Evolutionary conservation across 2,797 vertebrate genomes (phyloP), one percentile per base, ranked within the genome.

Genomic region (Mus spretus): DNA sequence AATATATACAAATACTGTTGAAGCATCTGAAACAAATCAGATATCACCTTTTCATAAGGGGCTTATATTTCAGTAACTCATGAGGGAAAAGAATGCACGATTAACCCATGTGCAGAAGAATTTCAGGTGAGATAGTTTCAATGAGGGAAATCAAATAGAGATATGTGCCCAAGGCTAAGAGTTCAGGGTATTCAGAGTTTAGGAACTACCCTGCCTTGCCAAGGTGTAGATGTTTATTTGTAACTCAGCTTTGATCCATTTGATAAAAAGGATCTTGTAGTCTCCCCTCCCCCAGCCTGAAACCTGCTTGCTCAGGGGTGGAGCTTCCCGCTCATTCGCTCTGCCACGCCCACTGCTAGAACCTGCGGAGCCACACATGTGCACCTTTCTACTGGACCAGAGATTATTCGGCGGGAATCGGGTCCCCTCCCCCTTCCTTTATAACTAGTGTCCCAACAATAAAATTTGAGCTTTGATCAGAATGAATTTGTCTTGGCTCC

Each of bases 11-110:
- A 78, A 70, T 47, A 74, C 15, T 72, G 19, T 80, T 28, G 31
- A 63, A 97, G 47, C 77, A 61, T 81, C 37, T 37, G 50, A 92
- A 95, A 83, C 89, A 92, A 75, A n/a, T 9, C 67, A 94, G 44
- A 59, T 31, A 28, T 75, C 85, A 15, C 37, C 17, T 17, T 61
- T 40, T 94, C 13, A 44, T 44, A n/a, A n/a, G 8, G 17, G 89
- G 19, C 61, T 90, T 84, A 80, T 6, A 65, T 90, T 53, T 95
- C 47, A 80, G 28, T 55, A 63, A 44, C 15, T 11, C 61, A 11
- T 59, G 7, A 22, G 20, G 11, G 10, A 74, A 65, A 91, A 59
- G 44, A 65, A 89, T 20, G 55, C 63, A 74, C 13, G 75, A 55
- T 31, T 91, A 81, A 57, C 10, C 78, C 61, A 83, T 82, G 83